Evolutionary conservation across 2,888 invertebrate species (phyloP).

Genomic region (Aproaerema taeniolella): DNA sequence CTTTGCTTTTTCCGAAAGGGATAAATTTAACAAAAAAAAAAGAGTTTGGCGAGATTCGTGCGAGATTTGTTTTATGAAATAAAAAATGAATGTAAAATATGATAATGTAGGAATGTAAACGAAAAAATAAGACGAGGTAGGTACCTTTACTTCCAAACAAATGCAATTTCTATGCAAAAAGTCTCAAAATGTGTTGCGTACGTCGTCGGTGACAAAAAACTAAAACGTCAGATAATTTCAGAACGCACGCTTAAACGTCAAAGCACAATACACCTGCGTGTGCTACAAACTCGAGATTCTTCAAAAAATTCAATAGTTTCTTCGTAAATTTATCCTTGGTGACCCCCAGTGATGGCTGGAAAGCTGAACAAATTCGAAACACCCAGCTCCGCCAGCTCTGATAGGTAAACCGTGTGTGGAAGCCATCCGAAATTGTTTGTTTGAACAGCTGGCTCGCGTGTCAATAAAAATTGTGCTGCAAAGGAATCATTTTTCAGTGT

Average conservation of each 20-base stretch:
- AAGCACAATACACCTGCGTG: slow-evolving; percentile 39
- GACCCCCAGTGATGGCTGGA: slow-evolving; percentile 60
- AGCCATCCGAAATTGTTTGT: slow-evolving; percentile 58
- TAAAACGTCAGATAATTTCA: too few relatives aligned
- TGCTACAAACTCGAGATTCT: slow-evolving; percentile 39
- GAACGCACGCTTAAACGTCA: slow-evolving; percentile 33
- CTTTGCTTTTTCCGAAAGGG: too few relatives aligned
- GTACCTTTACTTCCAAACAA: too few relatives aligned
- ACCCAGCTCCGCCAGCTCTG: slow-evolving; percentile 93
- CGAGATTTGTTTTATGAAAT: too few relatives aligned
- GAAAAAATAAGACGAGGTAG: too few relatives aligned
- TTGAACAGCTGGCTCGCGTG: slow-evolving; percentile 65
- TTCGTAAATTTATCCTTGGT: slow-evolving; percentile 28
- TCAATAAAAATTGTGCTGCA: slow-evolving; percentile 43
- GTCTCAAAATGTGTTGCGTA: too few relatives aligned
- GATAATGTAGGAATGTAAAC: too few relatives aligned
- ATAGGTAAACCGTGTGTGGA: slow-evolving; percentile 82
- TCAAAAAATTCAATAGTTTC: slow-evolving; percentile 23
- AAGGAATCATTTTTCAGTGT: slow-evolving; percentile 44
- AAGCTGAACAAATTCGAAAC: slow-evolving; percentile 84
- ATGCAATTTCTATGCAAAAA: too few relatives aligned
- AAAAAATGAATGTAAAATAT: too few relatives aligned
- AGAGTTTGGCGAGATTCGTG: too few relatives aligned
- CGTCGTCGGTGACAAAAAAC: too few relatives aligned
- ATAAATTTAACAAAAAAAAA: too few relatives aligned